These are phyloP conservation scores for Talpa occidentalis DNA, from an alignment of 2,113 vertebrate genomes.

Conservation along the genomic window DNA sequence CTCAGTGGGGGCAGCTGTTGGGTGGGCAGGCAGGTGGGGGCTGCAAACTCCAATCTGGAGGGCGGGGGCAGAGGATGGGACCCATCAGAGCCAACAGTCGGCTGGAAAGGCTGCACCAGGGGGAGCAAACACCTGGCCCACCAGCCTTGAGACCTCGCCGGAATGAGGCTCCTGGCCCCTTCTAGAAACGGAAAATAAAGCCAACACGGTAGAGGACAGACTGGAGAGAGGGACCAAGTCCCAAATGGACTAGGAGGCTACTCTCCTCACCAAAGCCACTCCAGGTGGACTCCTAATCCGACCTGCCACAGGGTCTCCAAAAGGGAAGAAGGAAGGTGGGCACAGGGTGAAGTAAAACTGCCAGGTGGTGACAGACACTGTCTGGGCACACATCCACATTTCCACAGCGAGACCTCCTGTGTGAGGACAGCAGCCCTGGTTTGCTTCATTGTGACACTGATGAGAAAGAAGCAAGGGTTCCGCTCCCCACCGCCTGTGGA, in stretches of 20 bases:
- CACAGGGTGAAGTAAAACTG: neutral
- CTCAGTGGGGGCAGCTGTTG: neutral
- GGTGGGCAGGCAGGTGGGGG: neutral
- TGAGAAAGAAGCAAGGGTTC: too few species aligned
- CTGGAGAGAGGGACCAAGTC: neutral
- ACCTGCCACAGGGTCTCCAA: neutral
- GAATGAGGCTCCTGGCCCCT: neutral
- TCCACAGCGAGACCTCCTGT: too few species aligned
- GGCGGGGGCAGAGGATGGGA: too few species aligned
- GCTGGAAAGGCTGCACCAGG: neutral
- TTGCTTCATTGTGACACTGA: too few species aligned
- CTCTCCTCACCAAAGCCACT: neutral
- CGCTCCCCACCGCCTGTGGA: too few species aligned
- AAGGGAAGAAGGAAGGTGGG: fast-evolving
- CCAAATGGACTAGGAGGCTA: neutral
- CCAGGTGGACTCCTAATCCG: neutral
- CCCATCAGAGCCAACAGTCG: neutral
- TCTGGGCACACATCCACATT: neutral
- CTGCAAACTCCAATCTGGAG: neutral
- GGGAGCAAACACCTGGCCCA: neutral
- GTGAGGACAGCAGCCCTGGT: too few species aligned
- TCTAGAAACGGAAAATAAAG: neutral
- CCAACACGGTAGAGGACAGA: neutral
- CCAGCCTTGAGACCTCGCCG: neutral
- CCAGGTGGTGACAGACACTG: neutral